Evolutionary conservation across 92 coral and sea anemone genomes (phyloP), one percentile per base, ranked within the genome.

Genomic region (Palythoa grandiflora): DNA sequence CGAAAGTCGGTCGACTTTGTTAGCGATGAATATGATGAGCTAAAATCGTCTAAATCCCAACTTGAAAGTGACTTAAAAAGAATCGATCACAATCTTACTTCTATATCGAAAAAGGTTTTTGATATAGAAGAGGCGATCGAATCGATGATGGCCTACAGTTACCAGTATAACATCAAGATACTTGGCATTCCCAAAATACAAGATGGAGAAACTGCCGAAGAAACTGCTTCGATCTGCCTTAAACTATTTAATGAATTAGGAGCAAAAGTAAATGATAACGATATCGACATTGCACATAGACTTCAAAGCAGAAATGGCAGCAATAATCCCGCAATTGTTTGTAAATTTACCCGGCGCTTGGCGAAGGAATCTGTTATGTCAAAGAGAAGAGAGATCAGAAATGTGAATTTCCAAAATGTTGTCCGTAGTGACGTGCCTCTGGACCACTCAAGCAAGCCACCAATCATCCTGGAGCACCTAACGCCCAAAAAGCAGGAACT

Each of bases 381-480:
- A 59, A 59, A 59, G 65, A 59, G 65, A 59, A 59, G 65, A 59
- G 65, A 59, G 65, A 59, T 59, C 65, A 59, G 65, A 59, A 59
- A 59, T 59, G 65, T 59, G n/a, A 59, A 59, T 15, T 59, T 59
- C 65, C 65, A 59, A 59, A 59, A 59, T 59, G 65, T 59, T 59
- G 65, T 59, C 65, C 65, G 65, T 59, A 59, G 65, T 59, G 65
- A 59, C 65, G 65, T 59, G 65, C 65, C 65, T 59, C 65, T 59
- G 65, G 65, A 59, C 65, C 65, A 59, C 65, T 59, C 65, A 59
- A 59, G 65, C 65, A 59, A 59, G 65, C 65, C 65, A 59, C 65
- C 65, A 59, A 59, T 59, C 20, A 59, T 59, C 65, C 65, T 59
- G 65, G 65, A 59, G 65, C 65, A 59, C 65, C 65, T 59, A 59